Conservation (phyloP, 2,888 invertebrate species). For the Phyllotreta cruciferae region DNA sequence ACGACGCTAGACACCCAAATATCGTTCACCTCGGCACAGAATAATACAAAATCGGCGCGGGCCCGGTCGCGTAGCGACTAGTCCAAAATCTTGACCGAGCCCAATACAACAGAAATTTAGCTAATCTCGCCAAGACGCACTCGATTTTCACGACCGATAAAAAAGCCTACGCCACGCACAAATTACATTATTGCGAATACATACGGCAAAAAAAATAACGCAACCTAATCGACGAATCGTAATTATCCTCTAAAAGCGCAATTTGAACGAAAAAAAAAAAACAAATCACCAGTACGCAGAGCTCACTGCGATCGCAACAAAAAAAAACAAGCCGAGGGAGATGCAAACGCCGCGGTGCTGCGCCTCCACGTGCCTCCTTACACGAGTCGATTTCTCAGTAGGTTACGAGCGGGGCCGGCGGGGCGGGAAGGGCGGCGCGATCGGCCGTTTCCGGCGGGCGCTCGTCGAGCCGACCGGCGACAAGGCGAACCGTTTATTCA, state of each 20-base stretch:
- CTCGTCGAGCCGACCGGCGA: slow-evolving; percentile 50
- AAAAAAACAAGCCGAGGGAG: slow-evolving; percentile 32
- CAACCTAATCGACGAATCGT: slow-evolving; percentile 7
- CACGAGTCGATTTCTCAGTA: slow-evolving; percentile 52
- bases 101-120: slow-evolving; percentile 37
- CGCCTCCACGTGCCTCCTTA: slow-evolving; percentile 59
- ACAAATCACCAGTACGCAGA: slow-evolving; percentile 5
- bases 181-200: background rate
- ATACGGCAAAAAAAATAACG: slow-evolving; percentile 19
- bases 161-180: background rate
- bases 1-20: slow-evolving; percentile 17
- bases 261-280: slow-evolving; percentile 14
- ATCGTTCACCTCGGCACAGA: slow-evolving; percentile 16
- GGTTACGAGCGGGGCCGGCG: slow-evolving; percentile 45
- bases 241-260: slow-evolving; percentile 8
- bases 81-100: slow-evolving; percentile 41
- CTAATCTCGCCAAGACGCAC: slow-evolving; percentile 27
- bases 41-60: background rate
- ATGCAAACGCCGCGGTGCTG: slow-evolving; percentile 52
- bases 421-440: slow-evolving; percentile 44
- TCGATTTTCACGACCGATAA: slow-evolving; percentile 16
- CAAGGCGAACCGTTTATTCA: slow-evolving; percentile 58
- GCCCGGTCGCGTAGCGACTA: slow-evolving; percentile 5
- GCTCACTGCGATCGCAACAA: slow-evolving; percentile 16
- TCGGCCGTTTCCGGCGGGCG: slow-evolving; percentile 42